Base-by-base conservation (phyloP, 2,113 vertebrate species). In the Nesoenas mayeri region DNA sequence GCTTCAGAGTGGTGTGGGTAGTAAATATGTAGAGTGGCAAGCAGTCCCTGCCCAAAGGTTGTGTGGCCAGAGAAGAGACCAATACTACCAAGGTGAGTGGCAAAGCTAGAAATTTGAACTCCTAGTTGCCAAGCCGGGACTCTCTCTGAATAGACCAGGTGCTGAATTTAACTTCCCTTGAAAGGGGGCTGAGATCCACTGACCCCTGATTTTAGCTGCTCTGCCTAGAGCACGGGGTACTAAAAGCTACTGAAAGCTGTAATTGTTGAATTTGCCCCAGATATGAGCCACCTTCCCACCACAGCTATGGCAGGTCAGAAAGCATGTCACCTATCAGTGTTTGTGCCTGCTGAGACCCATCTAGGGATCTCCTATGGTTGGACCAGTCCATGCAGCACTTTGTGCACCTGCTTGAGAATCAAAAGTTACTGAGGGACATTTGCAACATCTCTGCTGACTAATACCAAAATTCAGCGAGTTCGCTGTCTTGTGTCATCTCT, bases 101-200 rank as follows among this genome's bases (percentile, higher is more conserved):
- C 14, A 64, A 75, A 91, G 38, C 25, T 60, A 77, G 58, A 64
- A 91, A 64, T 47, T 0, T 75, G 34, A 21, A 36, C 12, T 62
- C 19, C 56, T 54, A 6, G 10, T 51, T 83, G 28, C 62, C n/a
- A 85, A 12, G 29, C 9, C 26, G 10, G 47, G 47, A 42, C 1
- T 90, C 3, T 26, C 4, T 50, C 21, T 64, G 57, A 31, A 19
- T 40, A n/a, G 34, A 71, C 15, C 10, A 67, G 24, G 31, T 75
- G 12, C 31, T 50, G 66, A 58, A 62, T 56, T 66, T 79, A 51
- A 40, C 42, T 79, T 64, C 10, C 11, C 17, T 32, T 64, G 48
- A 67, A 79, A 86, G 15, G 12, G 6, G 12, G 13, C 2, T 36
- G 50, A 47, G 32, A 3, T 2, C 2, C 0, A 3, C 2, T 20